Percentiles rank a stretch among this genome's conserved stretches.
phyloP scores from a whole-genome alignment of 2,797 vertebrate genomes.

The Lemur catta region DNA sequence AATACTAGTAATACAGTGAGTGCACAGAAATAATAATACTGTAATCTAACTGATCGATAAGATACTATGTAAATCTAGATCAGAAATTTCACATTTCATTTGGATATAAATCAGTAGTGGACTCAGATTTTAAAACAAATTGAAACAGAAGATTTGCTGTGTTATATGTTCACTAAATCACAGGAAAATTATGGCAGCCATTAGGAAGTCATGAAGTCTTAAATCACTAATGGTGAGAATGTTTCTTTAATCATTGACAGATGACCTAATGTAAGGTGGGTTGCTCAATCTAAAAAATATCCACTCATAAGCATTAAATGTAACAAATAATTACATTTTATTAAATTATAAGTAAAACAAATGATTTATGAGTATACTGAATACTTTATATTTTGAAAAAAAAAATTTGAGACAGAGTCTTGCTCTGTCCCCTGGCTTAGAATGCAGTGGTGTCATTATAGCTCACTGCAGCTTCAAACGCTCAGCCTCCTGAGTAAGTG shows the following conservation, averaged over 20 bases:
- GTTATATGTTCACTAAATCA: not conserved
- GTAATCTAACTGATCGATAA: not conserved
- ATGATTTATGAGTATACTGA: not conserved
- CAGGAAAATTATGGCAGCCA: not conserved
- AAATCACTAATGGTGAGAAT: not conserved
- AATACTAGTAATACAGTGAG: not conserved
- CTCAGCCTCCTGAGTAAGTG: too few species aligned
- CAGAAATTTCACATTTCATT: conserved; percentile 15
- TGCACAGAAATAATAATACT: not conserved
- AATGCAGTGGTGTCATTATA: too few species aligned
- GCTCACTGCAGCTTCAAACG: too few species aligned
- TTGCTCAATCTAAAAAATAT: not conserved
- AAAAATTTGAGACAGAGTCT: too few species aligned
- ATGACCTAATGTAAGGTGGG: not conserved
- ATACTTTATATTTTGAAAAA: too few species aligned
- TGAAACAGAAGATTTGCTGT: not conserved
- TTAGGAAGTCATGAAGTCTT: not conserved
- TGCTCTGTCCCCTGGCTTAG: too few species aligned
- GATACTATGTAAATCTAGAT: not conserved
- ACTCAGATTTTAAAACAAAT: conserved; percentile 22
- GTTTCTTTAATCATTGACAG: not conserved
- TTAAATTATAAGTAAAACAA: not conserved
- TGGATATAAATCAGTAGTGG: not conserved
- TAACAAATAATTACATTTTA: not conserved
- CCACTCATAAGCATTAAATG: not conserved